phyloP scores from a whole-genome alignment of 2,888 invertebrate genomes.

The Neoascia interrupta region DNA sequence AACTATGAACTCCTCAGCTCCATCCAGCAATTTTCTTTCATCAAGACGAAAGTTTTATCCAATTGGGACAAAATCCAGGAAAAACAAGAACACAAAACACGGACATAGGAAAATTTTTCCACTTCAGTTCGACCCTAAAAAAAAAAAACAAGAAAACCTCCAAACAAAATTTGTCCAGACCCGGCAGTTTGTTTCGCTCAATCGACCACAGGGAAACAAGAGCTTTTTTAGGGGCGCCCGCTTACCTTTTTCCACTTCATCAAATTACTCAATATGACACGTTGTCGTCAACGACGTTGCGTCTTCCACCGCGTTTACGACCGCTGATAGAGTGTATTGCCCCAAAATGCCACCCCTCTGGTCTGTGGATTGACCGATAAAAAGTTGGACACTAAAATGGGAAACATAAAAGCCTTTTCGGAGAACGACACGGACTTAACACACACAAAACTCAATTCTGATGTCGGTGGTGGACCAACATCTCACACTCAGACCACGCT shows the following conservation, averaged over 20 bases:
- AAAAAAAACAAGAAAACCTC: constrained; percentile 3
- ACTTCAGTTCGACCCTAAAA: constrained; percentile 37
- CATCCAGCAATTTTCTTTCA: constrained; percentile 30
- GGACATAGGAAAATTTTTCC: constrained; percentile 33
- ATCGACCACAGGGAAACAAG: constrained; percentile 33
- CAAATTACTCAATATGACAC: constrained; percentile 40
- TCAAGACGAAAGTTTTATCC: constrained; percentile 33
- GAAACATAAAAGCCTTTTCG: constrained; percentile 53
- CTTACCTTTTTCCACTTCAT: constrained; percentile 42
- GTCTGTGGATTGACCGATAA: constrained; percentile 8
- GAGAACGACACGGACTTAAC: too few species aligned
- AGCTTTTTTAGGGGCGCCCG: background rate
- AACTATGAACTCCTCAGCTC: too few species aligned
- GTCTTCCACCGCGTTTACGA: background rate
- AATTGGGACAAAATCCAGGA: constrained; percentile 11
- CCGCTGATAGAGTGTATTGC: background rate
- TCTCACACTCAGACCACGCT: background rate
- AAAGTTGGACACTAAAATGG: constrained; percentile 43
- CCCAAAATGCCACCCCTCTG: background rate
- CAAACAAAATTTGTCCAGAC: constrained; percentile 1
- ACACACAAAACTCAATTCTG: constrained; percentile 47
- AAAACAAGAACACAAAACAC: background rate
- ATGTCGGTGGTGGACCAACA: constrained; percentile 8
- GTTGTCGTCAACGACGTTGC: constrained; percentile 34
- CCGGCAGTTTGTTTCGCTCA: constrained; percentile 34